Percentiles rank a stretch among this genome's conserved stretches.
Conservation (phyloP, 2,113 vertebrate species). For the Hyaena hyaena region DNA sequence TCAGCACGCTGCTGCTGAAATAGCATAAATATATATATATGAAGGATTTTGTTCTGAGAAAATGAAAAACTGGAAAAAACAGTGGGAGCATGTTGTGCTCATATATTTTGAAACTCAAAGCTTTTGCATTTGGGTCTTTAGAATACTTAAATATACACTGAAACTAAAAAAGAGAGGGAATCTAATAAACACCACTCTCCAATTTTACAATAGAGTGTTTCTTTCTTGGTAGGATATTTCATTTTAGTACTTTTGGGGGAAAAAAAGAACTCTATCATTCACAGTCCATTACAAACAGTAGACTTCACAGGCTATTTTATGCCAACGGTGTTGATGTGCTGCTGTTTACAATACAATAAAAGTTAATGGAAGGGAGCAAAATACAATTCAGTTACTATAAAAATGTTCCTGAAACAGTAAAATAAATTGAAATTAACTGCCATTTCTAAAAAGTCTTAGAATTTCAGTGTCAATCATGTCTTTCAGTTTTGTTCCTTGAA, state of each 20-base stretch:
- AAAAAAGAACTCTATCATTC: slow-evolving; percentile 43
- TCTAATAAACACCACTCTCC: background rate
- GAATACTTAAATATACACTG: background rate
- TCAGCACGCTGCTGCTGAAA: background rate
- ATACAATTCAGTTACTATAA: slow-evolving; percentile 54
- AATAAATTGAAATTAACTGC: slow-evolving; percentile 74
- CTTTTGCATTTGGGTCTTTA: background rate
- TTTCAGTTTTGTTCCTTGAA: background rate
- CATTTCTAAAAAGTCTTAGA: slow-evolving; percentile 62
- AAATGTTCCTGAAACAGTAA: slow-evolving; percentile 63
- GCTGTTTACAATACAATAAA: slow-evolving; percentile 75
- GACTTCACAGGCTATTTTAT: slow-evolving; percentile 68
- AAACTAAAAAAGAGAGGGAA: background rate
- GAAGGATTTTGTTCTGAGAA: background rate
- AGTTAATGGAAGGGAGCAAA: slow-evolving; percentile 78
- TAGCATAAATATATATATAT: background rate
- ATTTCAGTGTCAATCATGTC: slow-evolving; percentile 41
- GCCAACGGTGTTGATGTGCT: slow-evolving; percentile 49
- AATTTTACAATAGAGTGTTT: slow-evolving; percentile 1
- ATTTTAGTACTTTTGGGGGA: slow-evolving; percentile 25
- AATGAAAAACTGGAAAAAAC: background rate
- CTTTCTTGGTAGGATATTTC: background rate
- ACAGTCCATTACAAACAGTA: slow-evolving; percentile 41
- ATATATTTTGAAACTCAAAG: background rate
- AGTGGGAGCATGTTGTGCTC: background rate